A percentile compares a stretch with the other conserved stretches of the same genome.
Evolutionary conservation across 2,888 invertebrate genomes (phyloP).

Genomic region (Drosophila putrida): DNA sequence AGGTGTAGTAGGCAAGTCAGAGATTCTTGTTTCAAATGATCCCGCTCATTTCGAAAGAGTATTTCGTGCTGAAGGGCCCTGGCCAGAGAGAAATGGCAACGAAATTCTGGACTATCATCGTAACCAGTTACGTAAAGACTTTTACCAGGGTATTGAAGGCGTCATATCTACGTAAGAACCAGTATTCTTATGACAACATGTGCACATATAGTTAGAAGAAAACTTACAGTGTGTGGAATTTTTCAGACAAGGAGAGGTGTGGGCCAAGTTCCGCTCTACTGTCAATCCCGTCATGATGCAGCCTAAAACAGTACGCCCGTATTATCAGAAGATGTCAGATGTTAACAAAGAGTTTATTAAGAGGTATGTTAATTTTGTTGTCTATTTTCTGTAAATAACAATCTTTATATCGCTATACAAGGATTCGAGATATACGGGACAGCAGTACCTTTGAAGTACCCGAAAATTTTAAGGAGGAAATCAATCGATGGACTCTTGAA

Average conservation of each 20-base stretch:
- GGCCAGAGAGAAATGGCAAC: conserved; percentile 85
- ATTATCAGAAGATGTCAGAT: conserved; percentile 85
- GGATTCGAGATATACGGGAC: conserved; percentile 69
- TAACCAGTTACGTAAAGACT: conserved; percentile 58
- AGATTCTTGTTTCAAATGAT: conserved; percentile 85
- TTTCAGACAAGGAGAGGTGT: conserved; percentile 85
- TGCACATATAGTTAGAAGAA: no score
- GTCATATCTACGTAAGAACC: conserved; percentile 63
- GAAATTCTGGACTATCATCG: conserved; percentile 84
- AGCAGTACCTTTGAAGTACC: conserved; percentile 82
- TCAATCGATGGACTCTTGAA: conserved; percentile 88
- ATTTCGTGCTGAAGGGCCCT: conserved; percentile 85
- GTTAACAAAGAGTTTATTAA: conserved; percentile 83
- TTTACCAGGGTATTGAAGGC: conserved; percentile 68
- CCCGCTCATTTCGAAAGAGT: conserved; percentile 86
- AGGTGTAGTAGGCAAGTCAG: conserved; percentile 69
- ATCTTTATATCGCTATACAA: background rate
- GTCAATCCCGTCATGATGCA: conserved; percentile 89
- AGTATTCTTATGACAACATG: no score
- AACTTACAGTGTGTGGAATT: no score
- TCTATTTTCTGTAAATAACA: no score
- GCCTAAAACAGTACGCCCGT: conserved; percentile 86
- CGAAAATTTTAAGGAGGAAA: conserved; percentile 86
- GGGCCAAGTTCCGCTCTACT: conserved; percentile 88
- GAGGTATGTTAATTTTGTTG: conserved; percentile 32